Percentiles rank a stretch among this genome's conserved stretches.
Evolutionary conservation across 92 coral and sea anemone genomes (phyloP).

Genomic region (Epizoanthus scotinus): DNA sequence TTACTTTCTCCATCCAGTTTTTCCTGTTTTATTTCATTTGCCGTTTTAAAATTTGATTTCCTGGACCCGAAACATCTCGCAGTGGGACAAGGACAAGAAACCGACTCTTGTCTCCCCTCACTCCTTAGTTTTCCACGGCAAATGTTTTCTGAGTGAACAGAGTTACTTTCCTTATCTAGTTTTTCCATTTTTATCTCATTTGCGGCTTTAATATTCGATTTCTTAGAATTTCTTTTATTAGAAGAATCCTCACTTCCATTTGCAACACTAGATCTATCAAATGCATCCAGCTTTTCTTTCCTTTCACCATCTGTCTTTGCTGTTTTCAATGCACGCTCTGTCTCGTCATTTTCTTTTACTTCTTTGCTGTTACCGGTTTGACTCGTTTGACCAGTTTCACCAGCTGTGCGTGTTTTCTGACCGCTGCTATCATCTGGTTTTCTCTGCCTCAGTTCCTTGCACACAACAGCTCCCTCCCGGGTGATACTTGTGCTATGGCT

Average conservation of each 20-base stretch:
- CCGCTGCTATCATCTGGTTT: neutral
- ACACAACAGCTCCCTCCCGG: slow-evolving; percentile 66
- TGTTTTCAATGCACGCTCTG: neutral
- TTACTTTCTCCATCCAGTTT: too few species aligned
- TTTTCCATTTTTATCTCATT: neutral
- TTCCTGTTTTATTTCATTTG: too few species aligned
- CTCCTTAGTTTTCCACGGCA: neutral
- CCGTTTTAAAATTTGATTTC: too few species aligned
- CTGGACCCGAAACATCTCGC: neutral
- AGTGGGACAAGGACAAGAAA: neutral
- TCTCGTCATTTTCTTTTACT: neutral
- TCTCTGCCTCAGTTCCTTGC: neutral
- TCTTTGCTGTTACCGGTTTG: neutral
- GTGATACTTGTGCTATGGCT: slow-evolving; percentile 54
- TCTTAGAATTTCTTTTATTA: neutral
- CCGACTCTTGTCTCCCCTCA: neutral
- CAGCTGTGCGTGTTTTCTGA: neutral
- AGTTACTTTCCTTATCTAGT: neutral
- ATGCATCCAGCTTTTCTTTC: neutral
- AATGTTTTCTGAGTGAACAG: neutral
- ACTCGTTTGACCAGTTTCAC: slow-evolving; percentile 17
- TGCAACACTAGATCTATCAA: neutral
- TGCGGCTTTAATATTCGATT: neutral
- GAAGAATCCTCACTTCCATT: neutral
- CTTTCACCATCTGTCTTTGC: neutral